phyloP scores from a whole-genome alignment of 2,113 vertebrate species.

The Thunnus maccoyii region DNA sequence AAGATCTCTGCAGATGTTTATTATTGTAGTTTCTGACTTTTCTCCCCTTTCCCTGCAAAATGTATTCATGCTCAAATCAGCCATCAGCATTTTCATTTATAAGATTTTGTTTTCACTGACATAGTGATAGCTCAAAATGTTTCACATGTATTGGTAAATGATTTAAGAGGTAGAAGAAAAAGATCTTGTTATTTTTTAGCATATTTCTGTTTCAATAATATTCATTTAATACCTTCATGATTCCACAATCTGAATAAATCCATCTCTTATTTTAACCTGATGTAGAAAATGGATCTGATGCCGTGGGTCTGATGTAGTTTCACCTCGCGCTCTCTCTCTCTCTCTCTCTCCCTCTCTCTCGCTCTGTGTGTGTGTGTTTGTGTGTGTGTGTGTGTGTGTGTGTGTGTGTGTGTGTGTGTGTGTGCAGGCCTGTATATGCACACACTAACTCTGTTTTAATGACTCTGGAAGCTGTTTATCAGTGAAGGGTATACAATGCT shows the following conservation, averaged over 20 bases:
- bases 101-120: background rate
- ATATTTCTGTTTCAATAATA: conserved; percentile 15
- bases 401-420: conserved; percentile 33
- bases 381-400: conserved; percentile 32
- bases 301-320: conserved; percentile 44
- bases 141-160: background rate
- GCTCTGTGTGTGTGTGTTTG: conserved; percentile 27
- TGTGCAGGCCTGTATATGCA: conserved; percentile 1
- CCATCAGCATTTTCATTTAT: background rate
- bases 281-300: conserved; percentile 28
- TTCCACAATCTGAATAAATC: conserved; percentile 40
- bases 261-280: conserved; percentile 36
- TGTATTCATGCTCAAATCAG: background rate
- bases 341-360: no score
- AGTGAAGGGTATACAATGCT: conserved; percentile 80
- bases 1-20: background rate
- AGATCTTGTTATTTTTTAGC: no score
- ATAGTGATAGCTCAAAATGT: background rate
- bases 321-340: conserved; percentile 13
- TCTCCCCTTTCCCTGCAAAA: background rate
- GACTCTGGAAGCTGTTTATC: conserved; percentile 78
- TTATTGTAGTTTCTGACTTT: background rate
- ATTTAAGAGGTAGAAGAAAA: background rate
- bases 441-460: conserved; percentile 70
- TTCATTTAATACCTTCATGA: conserved; percentile 49